phyloP scores from a whole-genome alignment of 2,113 vertebrate genomes.

The Morone saxatilis region DNA sequence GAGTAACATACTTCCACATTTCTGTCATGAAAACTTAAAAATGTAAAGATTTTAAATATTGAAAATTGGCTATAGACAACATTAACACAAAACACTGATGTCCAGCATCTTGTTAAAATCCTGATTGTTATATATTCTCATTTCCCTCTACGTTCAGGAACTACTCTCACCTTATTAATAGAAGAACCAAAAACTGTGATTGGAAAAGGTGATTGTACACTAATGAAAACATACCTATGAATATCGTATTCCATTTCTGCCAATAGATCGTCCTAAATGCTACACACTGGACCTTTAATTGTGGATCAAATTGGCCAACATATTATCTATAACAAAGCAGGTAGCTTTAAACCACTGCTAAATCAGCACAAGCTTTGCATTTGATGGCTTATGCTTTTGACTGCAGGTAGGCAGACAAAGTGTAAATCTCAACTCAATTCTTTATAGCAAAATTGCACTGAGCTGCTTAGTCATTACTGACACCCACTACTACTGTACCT shows the following conservation, averaged over 20 bases:
- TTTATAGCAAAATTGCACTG: neutral
- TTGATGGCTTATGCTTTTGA: neutral
- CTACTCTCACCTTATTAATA: slow-evolving; percentile 16
- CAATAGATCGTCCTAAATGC: no score
- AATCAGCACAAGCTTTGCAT: neutral
- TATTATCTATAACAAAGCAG: neutral
- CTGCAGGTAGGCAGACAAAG: neutral
- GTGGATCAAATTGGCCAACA: neutral
- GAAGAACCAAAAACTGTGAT: slow-evolving; percentile 25
- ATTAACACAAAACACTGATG: neutral
- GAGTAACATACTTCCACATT: neutral
- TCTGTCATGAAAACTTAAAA: neutral
- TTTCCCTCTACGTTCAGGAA: neutral
- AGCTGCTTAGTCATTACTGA: neutral
- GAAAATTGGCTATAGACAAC: neutral
- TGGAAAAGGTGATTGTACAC: no score
- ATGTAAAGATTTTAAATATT: neutral
- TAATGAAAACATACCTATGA: no score
- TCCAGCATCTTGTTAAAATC: neutral
- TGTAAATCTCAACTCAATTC: neutral
- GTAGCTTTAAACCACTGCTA: neutral
- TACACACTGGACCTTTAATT: neutral
- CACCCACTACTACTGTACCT: neutral
- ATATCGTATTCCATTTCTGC: no score
- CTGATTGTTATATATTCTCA: neutral